Percentiles rank a stretch among this genome's conserved stretches.
These are phyloP conservation scores for Hecatera dysodea DNA, from an alignment of 2,888 invertebrate species.

Conservation along the genomic window DNA sequence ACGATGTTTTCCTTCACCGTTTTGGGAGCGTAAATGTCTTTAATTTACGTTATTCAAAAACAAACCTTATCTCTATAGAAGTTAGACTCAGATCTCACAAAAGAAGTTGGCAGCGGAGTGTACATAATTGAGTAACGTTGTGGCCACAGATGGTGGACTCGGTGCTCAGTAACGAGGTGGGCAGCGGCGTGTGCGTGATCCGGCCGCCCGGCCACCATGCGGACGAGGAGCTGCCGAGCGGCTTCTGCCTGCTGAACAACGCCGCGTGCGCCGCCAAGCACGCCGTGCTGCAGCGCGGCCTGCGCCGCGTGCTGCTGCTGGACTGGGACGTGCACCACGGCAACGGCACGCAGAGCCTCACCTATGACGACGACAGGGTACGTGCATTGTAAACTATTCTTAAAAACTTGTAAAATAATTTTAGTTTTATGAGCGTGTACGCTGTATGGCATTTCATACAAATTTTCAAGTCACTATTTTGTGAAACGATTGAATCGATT, in stretches of 20 bases:
- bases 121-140: too few species aligned
- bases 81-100: conserved; percentile 93
- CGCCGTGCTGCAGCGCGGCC: conserved; percentile 91
- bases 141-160: conserved; percentile 92
- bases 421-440: too few species aligned
- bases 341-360: conserved; percentile 96
- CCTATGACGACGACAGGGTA: conserved; percentile 92
- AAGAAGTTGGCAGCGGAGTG: conserved; percentile 92
- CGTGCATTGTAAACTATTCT: too few species aligned
- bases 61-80: conserved; percentile 72
- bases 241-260: conserved; percentile 98
- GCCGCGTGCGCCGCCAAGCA: conserved; percentile 95
- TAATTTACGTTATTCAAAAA: conserved; percentile 2
- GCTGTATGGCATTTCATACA: too few species aligned
- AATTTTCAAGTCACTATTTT: too few species aligned
- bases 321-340: conserved; percentile 99
- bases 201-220: conserved; percentile 98
- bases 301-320: conserved; percentile 93
- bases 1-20: too few species aligned
- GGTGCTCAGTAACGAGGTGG: conserved; percentile 92
- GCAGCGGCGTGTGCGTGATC: conserved; percentile 95
- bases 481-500: too few species aligned
- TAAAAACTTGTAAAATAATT: too few species aligned
- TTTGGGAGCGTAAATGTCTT: too few species aligned
- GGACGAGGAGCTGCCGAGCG: conserved; percentile 93